Evolutionary conservation across 2,888 invertebrate genomes (phyloP), one percentile per base, ranked within the genome.

Genomic region (Catocala fraxini): DNA sequence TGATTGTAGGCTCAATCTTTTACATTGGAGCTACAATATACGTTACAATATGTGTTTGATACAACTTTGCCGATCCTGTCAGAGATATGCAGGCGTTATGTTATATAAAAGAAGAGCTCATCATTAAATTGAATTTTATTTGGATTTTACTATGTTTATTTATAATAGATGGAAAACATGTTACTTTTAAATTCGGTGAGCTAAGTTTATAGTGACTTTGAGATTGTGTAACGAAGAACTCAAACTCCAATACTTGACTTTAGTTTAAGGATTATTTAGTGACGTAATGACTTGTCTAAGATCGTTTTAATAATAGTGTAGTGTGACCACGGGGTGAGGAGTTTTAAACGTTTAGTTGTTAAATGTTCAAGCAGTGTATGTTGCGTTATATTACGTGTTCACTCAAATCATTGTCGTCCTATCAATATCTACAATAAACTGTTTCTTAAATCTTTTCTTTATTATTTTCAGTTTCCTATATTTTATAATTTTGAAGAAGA

Each of bases 331-430:
- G 34, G n/a, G 48, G n/a, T 25, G 6, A 46, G 9, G 42, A 46
- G 46, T 35, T 48, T 56, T 13, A 6, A 7, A 64, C 59, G 71
- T 68, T 71, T 46, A 59, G 46, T 59, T 68, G 59, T 57, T 60
- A 49, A 25, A 35, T 39, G 51, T 51, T 68, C 43, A 33, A 62
- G 51, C 57, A 65, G 62, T 71, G 68, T 56, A 67, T 73, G 73
- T 72, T 72, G 58, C 48, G 59, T 65, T 75, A 67, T 69, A 65
- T 71, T 76, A 59, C 69, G 63, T 76, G 65, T 65, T 70, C 56
- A 56, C 67, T 71, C 71, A 73, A 62, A 63, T 70, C 70, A 68
- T 74, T 72, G 70, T 76, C 72, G 65, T 71, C 61, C 39, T 70
- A 64, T 65, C 60, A 62, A 61, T 66, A 68, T 63, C 65, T 66